Percentiles rank a stretch among this genome's conserved stretches.
Conservation (phyloP, 2,888 invertebrate species). For the Lottia scabra region DNA sequence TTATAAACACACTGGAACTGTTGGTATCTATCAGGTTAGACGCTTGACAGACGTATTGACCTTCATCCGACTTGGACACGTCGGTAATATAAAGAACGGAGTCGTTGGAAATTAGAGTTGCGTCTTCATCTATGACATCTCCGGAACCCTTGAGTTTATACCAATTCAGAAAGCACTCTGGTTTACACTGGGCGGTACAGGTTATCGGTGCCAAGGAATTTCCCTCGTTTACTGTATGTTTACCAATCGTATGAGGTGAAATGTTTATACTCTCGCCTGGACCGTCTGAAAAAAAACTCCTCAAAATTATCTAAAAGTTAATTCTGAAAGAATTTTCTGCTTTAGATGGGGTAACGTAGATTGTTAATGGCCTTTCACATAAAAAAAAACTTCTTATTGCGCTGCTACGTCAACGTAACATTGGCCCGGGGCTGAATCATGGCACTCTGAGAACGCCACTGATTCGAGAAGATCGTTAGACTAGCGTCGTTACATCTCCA, state of each 20-base stretch:
- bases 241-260: neutral
- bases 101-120: neutral
- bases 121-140: neutral
- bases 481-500: no score
- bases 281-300: neutral
- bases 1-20: neutral
- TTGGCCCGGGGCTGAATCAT: no score
- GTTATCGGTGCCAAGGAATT: neutral
- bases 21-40: neutral
- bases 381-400: no score
- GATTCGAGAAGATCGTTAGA: no score
- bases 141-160: neutral
- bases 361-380: no score
- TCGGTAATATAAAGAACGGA: neutral
- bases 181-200: neutral
- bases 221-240: neutral
- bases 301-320: no score
- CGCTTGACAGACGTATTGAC: neutral
- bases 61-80: neutral
- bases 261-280: neutral
- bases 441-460: no score
- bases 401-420: no score
- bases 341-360: neutral
- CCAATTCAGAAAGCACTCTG: neutral
- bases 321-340: neutral